A percentile compares a stretch with the other conserved stretches of the same genome.
Conservation (phyloP, 2,888 invertebrate species). For the Amblyjoppa proteus region DNA sequence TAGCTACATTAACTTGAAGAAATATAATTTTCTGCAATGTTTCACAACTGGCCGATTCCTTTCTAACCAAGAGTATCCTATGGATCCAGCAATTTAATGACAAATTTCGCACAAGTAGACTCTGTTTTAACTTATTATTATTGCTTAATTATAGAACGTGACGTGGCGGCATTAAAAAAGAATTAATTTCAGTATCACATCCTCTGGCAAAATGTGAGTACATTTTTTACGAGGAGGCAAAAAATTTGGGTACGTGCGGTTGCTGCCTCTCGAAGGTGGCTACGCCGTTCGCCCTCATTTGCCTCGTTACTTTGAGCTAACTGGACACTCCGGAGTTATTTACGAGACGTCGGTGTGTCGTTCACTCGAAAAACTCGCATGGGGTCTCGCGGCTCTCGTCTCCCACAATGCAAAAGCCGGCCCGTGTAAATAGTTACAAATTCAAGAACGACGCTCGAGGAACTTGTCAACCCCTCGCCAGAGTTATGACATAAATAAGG, state of each 20-base stretch:
- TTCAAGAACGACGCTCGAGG: conserved; percentile 47
- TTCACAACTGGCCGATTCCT: neutral
- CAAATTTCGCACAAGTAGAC: neutral
- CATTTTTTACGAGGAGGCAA: conserved; percentile 1
- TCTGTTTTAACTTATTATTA: neutral
- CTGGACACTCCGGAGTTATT: conserved; percentile 68
- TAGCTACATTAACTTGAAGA: neutral
- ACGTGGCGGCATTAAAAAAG: neutral
- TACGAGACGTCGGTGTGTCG: conserved; percentile 68
- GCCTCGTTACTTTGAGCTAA: conserved; percentile 66
- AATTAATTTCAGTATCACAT: neutral
- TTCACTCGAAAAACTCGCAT: conserved; percentile 51
- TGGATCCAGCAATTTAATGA: neutral
- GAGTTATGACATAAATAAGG: conserved; percentile 66
- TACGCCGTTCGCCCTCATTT: conserved; percentile 63
- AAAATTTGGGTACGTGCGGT: conserved; percentile 25
- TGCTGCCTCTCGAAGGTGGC: conserved; percentile 54
- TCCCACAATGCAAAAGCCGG: conserved; percentile 40
- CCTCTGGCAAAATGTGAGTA: neutral
- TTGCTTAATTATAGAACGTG: conserved; percentile 18
- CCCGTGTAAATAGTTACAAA: conserved; percentile 62
- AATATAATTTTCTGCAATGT: conserved; percentile 5
- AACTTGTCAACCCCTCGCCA: conserved; percentile 51
- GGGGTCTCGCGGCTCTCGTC: conserved; percentile 34
- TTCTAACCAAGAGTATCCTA: neutral